Conservation (phyloP, 2,113 vertebrate genomes). For the Actenoides hombroni region DNA sequence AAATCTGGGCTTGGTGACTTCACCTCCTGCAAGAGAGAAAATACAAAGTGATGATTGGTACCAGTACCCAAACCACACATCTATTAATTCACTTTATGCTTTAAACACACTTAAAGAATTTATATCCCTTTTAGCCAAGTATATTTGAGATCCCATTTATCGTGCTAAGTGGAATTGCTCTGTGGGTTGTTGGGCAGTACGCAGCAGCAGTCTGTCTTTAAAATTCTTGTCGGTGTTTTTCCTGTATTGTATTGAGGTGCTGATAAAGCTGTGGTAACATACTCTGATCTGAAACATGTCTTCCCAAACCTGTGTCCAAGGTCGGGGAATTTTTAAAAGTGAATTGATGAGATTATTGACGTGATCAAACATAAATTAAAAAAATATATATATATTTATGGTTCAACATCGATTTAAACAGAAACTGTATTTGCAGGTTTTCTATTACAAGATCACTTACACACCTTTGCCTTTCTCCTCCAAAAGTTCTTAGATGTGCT, state of each 20-base stretch:
- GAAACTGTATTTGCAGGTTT: background rate
- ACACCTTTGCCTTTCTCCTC: background rate
- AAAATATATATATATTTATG: background rate
- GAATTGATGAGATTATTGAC: background rate
- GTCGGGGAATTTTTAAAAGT: background rate
- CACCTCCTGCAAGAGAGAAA: constrained; percentile 81
- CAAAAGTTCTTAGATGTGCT: background rate
- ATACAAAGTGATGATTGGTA: background rate
- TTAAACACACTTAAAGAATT: background rate
- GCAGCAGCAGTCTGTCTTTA: background rate
- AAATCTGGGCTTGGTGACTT: constrained; percentile 91
- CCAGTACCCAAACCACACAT: background rate
- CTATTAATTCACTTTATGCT: background rate
- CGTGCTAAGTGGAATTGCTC: background rate
- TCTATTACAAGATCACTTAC: background rate
- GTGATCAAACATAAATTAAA: background rate
- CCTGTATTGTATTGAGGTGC: background rate
- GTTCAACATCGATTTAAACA: background rate
- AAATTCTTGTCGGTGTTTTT: background rate
- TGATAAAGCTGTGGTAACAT: background rate
- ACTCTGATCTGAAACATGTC: background rate
- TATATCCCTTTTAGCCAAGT: background rate
- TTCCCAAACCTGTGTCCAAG: background rate
- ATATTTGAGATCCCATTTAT: background rate
- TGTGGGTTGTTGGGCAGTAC: background rate